Conservation (phyloP, 2,797 vertebrate species). For the Melanotaenia nigrans region DNA sequence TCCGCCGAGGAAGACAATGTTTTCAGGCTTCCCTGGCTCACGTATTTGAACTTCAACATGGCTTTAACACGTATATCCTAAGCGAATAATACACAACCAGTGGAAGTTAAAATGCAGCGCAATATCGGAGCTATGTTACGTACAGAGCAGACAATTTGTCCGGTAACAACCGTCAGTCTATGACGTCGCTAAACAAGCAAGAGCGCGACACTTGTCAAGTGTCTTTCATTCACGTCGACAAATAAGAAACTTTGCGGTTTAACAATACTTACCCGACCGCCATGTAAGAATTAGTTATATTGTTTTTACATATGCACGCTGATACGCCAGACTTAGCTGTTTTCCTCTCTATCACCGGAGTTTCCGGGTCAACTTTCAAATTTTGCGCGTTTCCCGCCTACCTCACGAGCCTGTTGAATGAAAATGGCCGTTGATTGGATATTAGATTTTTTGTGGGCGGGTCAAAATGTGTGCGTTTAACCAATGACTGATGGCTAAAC, state of each 20-base stretch:
- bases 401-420: constrained; percentile 9
- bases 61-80: constrained; percentile 25
- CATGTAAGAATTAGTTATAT: constrained; percentile 21
- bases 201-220: neutral
- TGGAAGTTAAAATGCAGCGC: neutral
- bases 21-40: constrained; percentile 73
- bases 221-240: neutral
- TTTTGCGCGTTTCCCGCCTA: constrained; percentile 78
- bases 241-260: neutral
- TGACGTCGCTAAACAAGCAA: constrained; percentile 7
- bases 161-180: constrained; percentile 31
- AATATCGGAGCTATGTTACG: neutral
- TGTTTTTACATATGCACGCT: neutral
- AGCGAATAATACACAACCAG: neutral
- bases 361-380: constrained; percentile 85
- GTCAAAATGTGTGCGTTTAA: neutral
- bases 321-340: constrained; percentile 5
- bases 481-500: constrained; percentile 49
- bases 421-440: constrained; percentile 54
- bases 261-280: constrained; percentile 55
- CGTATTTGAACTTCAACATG: constrained; percentile 97
- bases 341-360: constrained; percentile 32
- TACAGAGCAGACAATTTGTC: neutral
- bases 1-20: constrained; percentile 77
- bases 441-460: constrained; percentile 25